phyloP scores from a whole-genome alignment of 2,113 vertebrate genomes.

The Caretta caretta region DNA sequence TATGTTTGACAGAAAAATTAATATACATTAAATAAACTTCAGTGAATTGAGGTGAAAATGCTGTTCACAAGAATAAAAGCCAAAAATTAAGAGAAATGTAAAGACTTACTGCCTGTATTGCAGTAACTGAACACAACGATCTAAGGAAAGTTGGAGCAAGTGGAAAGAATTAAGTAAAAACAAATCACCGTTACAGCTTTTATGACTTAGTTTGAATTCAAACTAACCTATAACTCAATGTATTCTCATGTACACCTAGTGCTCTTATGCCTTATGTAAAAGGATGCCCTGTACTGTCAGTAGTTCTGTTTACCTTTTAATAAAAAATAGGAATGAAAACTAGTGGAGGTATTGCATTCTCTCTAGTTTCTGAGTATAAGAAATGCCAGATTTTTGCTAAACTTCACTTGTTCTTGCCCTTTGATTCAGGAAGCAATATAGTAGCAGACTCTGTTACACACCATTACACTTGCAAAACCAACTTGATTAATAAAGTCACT shows the following conservation, averaged over 20 bases:
- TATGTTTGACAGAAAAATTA: conserved; percentile 39
- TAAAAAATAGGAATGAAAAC: background rate
- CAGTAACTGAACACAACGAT: background rate
- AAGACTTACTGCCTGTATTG: background rate
- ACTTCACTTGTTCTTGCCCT: background rate
- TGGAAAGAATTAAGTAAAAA: background rate
- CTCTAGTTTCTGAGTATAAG: background rate
- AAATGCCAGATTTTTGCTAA: conserved; percentile 48
- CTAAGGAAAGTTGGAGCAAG: background rate
- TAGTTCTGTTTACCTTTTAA: background rate
- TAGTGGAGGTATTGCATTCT: background rate
- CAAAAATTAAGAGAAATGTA: background rate
- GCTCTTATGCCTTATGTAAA: background rate
- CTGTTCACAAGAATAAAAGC: background rate
- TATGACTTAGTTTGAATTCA: background rate
- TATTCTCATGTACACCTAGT: background rate
- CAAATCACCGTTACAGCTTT: background rate
- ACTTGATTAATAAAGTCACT: conserved; percentile 18
- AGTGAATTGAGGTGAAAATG: background rate
- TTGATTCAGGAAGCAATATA: conserved; percentile 13
- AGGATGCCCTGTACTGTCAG: background rate
- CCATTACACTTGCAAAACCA: background rate
- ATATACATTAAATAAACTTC: background rate
- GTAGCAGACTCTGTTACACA: background rate
- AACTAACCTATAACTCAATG: background rate